These are phyloP conservation scores for Ptiloglossa arizonensis DNA, from an alignment of 1,140 invertebrate genomes.

Conservation along the genomic window DNA sequence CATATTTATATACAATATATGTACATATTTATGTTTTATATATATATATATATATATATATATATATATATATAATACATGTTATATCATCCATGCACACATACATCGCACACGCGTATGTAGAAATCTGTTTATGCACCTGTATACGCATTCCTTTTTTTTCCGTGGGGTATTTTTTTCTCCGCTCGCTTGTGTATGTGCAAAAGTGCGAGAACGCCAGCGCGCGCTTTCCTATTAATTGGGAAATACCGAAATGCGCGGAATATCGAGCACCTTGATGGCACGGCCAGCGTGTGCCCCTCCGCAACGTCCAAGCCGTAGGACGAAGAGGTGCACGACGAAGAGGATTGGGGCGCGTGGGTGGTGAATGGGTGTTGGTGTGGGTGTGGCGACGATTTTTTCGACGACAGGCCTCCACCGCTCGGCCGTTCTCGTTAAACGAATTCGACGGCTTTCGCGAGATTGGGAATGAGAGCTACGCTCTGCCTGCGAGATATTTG, in stretches of 20 bases:
- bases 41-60: too few species aligned
- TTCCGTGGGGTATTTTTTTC: neutral
- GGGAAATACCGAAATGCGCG: slow-evolving; percentile 68
- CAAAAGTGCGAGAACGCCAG: neutral
- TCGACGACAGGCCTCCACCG: slow-evolving; percentile 66
- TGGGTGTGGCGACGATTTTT: slow-evolving; percentile 70
- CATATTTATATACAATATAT: too few species aligned
- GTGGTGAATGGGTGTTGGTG: slow-evolving; percentile 46
- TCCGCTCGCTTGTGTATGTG: slow-evolving; percentile 2
- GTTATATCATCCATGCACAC: too few species aligned
- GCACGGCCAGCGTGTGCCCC: slow-evolving; percentile 63
- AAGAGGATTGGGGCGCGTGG: slow-evolving; percentile 44
- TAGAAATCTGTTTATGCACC: slow-evolving; percentile 27
- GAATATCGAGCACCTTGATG: slow-evolving; percentile 69
- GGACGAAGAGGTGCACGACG: slow-evolving; percentile 44
- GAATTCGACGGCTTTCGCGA: slow-evolving; percentile 69
- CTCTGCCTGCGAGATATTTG: slow-evolving; percentile 59
- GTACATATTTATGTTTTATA: too few species aligned
- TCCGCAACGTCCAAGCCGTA: slow-evolving; percentile 48
- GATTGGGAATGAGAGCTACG: slow-evolving; percentile 61
- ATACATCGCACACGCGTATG: neutral
- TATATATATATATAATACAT: too few species aligned
- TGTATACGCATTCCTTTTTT: slow-evolving; percentile 46
- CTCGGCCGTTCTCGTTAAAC: slow-evolving; percentile 68
- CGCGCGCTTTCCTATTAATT: slow-evolving; percentile 66